A percentile compares a stretch with the other conserved stretches of the same genome.
Evolutionary conservation across 1,140 invertebrate species (phyloP).

Genomic region (Brachionus paranguensis): DNA sequence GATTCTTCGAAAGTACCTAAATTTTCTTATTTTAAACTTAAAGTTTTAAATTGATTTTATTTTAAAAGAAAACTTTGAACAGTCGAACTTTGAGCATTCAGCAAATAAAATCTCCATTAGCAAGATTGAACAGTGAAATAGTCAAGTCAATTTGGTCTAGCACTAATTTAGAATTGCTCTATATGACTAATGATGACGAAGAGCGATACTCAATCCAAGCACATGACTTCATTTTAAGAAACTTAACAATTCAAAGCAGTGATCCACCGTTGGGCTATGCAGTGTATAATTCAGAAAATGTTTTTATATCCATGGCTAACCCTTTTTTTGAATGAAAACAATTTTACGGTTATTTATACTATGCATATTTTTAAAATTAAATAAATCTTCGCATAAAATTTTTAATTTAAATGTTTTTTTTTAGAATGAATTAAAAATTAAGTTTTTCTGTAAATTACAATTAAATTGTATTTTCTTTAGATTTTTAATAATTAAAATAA

Average conservation of each 20-base stretch:
- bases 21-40: not conserved
- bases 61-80: slow-evolving; percentile 51
- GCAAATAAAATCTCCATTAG: slow-evolving; percentile 52
- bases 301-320: slow-evolving; percentile 42
- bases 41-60: slow-evolving; percentile 16
- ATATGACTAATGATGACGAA: slow-evolving; percentile 61
- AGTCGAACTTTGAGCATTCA: slow-evolving; percentile 55
- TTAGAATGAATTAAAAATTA: too few relatives aligned
- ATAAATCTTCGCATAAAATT: too few relatives aligned
- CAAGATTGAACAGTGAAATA: slow-evolving; percentile 54
- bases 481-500: too few relatives aligned
- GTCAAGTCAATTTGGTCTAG: slow-evolving; percentile 59
- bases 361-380: too few relatives aligned
- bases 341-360: too few relatives aligned
- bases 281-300: slow-evolving; percentile 55
- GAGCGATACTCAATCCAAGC: slow-evolving; percentile 61
- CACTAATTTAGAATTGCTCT: slow-evolving; percentile 58
- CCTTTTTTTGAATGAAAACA: slow-evolving; percentile 17
- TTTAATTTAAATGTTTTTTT: too few relatives aligned
- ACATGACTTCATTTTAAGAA: slow-evolving; percentile 57
- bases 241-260: slow-evolving; percentile 59
- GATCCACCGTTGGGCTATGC: slow-evolving; percentile 60
- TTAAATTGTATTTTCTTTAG: too few relatives aligned
- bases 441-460: too few relatives aligned
- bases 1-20: slow-evolving; percentile 49